Conservation (phyloP, 2,113 vertebrate genomes). For the Channa argus region DNA sequence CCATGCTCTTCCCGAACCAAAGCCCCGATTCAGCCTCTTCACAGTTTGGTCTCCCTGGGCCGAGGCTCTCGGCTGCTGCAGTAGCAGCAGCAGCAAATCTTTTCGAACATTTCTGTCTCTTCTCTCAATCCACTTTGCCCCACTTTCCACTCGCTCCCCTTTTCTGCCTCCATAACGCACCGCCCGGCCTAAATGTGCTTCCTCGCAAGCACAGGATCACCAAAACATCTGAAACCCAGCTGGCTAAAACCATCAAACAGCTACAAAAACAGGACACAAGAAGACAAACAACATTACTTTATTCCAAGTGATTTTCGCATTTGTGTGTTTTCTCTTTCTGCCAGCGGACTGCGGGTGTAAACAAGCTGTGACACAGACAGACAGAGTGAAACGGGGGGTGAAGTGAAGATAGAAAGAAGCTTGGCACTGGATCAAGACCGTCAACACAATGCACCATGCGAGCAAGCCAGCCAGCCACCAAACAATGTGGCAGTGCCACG, state of each 20-base stretch:
- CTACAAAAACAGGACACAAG: not conserved
- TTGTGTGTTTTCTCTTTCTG: constrained; percentile 28
- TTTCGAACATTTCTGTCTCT: constrained; percentile 33
- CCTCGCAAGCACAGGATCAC: not conserved
- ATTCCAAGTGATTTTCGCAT: not conserved
- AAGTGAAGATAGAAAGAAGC: constrained; percentile 63
- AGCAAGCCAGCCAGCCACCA: constrained; percentile 51
- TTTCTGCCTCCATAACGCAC: constrained; percentile 7
- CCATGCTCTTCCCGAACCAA: constrained; percentile 34
- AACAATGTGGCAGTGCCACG: constrained; percentile 64
- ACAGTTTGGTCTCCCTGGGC: constrained; percentile 45
- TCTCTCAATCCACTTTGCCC: constrained; percentile 33
- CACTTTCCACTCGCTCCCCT: constrained; percentile 44
- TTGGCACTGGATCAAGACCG: constrained; percentile 78
- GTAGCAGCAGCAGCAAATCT: constrained; percentile 21
- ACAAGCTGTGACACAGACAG: constrained; percentile 56
- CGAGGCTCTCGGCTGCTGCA: constrained; percentile 34
- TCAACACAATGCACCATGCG: constrained; percentile 72
- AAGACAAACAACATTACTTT: constrained; percentile 2
- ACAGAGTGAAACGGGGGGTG: constrained; percentile 42
- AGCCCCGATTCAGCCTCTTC: constrained; percentile 49
- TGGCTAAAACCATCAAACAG: not conserved
- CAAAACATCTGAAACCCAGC: not conserved
- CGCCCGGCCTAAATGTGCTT: not conserved
- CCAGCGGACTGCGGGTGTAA: constrained; percentile 37